Base-by-base conservation (phyloP, 2,113 vertebrate genomes). In the Halichoeres trimaculatus region DNA sequence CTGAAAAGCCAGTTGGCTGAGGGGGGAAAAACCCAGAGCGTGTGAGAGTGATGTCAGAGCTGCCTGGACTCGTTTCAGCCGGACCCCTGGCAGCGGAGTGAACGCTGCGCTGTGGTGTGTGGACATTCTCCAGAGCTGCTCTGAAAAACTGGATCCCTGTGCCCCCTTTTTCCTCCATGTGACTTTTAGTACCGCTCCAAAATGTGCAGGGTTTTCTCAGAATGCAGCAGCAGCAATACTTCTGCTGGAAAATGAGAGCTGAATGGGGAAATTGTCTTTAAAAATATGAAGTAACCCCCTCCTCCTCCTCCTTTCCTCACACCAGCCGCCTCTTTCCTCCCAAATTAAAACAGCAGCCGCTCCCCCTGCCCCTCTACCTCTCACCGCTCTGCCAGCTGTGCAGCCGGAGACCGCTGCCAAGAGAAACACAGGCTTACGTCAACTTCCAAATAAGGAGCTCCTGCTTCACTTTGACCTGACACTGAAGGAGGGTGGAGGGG, bases 391-490 rank as follows among this genome's bases (percentile, higher is more conserved):
- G 81, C 89, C 86, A 86, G 81, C 85, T 85, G 85, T 86, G 83
- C 80, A 80, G 81, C 71, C 66, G 13, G 8, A 64, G 17, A 75
- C 34, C 0, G 20, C 79, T 70, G 83, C 87, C 92, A 86, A 93
- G 60, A 91, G 89, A 93, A 93, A 95, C 95, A 95, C 94, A 92
- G 91, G 94, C 92, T 96, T 88, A 96, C 94, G 95, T 96, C 95
- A 95, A 94, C 95, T 94, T 94, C 95, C 95, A 96, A 95, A 96
- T 95, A 95, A 95, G 95, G 94, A 95, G 93, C 91, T 95, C 91
- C 91, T 89, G 91, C 95, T 91, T 87, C 70, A 81, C 73, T 71
- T 76, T 81, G 75, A 85, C 76, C 84, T 51, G 64, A 71, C 50
- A 53, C 52, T 5, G 5, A 10, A 2, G 34, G 24, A 35, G 47